Conservation (phyloP, 2,888 invertebrate genomes). For the Amblyjoppa fuscipennis region DNA sequence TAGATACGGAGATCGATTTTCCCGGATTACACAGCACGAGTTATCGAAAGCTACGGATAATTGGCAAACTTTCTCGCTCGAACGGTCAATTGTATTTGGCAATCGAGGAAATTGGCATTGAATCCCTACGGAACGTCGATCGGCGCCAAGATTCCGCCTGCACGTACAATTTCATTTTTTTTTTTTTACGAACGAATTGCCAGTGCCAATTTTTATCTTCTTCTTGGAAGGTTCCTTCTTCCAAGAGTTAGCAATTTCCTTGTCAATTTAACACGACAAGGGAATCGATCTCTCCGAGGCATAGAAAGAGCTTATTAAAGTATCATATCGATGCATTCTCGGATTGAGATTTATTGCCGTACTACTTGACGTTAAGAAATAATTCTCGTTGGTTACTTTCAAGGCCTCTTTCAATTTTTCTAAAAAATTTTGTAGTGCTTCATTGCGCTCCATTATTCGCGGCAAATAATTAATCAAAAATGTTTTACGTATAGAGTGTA, state of each 20-base stretch:
- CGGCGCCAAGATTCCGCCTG: background rate
- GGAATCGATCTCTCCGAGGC: too few species aligned
- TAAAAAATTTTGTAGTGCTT: too few species aligned
- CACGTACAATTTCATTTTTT: background rate
- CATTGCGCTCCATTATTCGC: too few species aligned
- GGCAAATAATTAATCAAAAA: too few species aligned
- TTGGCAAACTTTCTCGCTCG: background rate
- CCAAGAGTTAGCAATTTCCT: background rate
- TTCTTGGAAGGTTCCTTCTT: background rate
- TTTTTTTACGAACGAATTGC: background rate
- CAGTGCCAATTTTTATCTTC: background rate
- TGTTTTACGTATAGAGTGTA: too few species aligned
- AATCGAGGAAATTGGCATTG: slow-evolving; percentile 22
- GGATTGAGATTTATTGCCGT: too few species aligned
- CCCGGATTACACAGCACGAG: background rate
- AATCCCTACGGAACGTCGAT: background rate
- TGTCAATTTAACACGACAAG: too few species aligned
- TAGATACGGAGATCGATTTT: background rate
- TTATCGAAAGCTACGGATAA: background rate
- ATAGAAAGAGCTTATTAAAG: too few species aligned
- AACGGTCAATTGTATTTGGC: background rate
- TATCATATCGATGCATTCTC: too few species aligned
- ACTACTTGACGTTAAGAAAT: too few species aligned
- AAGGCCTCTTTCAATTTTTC: too few species aligned
- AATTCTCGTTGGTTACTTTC: too few species aligned